A percentile compares a stretch with the other conserved stretches of the same genome.
These are phyloP conservation scores for Leptopilina boulardi DNA, from an alignment of 1,140 invertebrate species.

Conservation along the genomic window DNA sequence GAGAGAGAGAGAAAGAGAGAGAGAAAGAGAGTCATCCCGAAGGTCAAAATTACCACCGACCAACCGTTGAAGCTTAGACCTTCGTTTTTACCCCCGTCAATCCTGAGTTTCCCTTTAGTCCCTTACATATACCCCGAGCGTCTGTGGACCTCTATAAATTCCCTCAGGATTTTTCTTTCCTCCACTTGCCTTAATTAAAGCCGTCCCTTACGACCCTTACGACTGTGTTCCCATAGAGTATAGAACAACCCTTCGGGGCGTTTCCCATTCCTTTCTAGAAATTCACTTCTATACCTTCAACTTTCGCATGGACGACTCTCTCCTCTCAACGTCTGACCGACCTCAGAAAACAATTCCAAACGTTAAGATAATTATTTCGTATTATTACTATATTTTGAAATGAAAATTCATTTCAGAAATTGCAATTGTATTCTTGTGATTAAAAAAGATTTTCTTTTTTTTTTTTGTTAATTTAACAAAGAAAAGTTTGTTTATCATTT, in stretches of 20 bases:
- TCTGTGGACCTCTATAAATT: constrained; percentile 71
- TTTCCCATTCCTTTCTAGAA: constrained; percentile 27
- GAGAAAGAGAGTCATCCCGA: constrained; percentile 56
- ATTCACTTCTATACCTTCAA: constrained; percentile 8
- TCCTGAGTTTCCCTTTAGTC: constrained; percentile 54
- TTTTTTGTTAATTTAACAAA: too few species aligned
- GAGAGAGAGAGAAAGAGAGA: constrained; percentile 36
- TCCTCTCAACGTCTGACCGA: not conserved
- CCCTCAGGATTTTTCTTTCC: constrained; percentile 74
- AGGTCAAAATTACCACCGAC: constrained; percentile 64
- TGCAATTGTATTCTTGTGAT: too few species aligned
- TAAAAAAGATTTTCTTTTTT: too few species aligned
- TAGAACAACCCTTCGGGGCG: constrained; percentile 55
- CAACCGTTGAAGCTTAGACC: constrained; percentile 25
- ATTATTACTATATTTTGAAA: constrained; percentile 3
- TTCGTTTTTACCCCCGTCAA: constrained; percentile 40
- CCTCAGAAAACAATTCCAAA: not conserved
- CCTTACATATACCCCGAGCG: constrained; percentile 50
- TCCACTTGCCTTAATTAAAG: constrained; percentile 75
- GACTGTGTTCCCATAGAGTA: constrained; percentile 46
- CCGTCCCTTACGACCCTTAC: constrained; percentile 65
- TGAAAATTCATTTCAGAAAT: not conserved
- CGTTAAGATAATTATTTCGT: not conserved
- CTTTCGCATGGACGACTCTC: constrained; percentile 5
- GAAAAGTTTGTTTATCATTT: too few species aligned